phyloP scores from a whole-genome alignment of 2,888 invertebrate species.

The Strigamia crassipes region DNA sequence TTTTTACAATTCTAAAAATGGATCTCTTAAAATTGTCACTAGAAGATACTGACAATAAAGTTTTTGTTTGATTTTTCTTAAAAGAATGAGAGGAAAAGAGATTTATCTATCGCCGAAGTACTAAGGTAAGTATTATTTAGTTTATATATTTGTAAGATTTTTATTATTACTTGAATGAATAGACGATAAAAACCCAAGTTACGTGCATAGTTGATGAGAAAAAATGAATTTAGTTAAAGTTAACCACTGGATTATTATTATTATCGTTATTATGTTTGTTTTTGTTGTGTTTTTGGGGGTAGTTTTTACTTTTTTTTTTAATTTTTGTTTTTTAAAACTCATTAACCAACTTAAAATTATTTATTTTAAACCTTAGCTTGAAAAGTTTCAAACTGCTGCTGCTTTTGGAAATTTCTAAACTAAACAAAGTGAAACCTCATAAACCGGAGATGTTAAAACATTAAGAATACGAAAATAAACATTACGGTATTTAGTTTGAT shows the following conservation, averaged over 20 bases:
- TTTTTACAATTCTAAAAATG: slow-evolving; percentile 17
- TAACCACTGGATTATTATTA: not conserved
- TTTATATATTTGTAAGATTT: slow-evolving; percentile 16
- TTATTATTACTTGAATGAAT: slow-evolving; percentile 11
- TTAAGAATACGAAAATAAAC: not conserved
- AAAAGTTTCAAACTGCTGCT: not conserved
- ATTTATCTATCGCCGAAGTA: not conserved
- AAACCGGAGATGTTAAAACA: not conserved
- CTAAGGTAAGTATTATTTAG: slow-evolving; percentile 18
- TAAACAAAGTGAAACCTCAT: slow-evolving; percentile 2
- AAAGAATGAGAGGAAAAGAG: slow-evolving; percentile 16
- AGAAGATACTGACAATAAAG: slow-evolving; percentile 23
- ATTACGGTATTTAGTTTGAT: slow-evolving; percentile 17
- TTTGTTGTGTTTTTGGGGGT: not conserved
- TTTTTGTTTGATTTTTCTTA: not conserved
- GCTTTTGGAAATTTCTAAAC: not conserved
- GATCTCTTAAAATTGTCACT: slow-evolving; percentile 22
- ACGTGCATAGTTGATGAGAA: slow-evolving; percentile 19
- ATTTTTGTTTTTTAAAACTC: not conserved
- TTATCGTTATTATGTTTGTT: no score
- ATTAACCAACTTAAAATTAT: not conserved
- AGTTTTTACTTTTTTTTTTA: not conserved
- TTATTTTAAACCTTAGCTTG: not conserved
- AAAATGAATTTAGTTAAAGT: not conserved
- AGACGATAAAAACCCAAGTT: slow-evolving; percentile 20